A percentile compares a stretch with the other conserved stretches of the same genome.
These are phyloP conservation scores for Cinclus mexicanus DNA, from an alignment of 2,113 vertebrate genomes.

Conservation along the genomic window DNA sequence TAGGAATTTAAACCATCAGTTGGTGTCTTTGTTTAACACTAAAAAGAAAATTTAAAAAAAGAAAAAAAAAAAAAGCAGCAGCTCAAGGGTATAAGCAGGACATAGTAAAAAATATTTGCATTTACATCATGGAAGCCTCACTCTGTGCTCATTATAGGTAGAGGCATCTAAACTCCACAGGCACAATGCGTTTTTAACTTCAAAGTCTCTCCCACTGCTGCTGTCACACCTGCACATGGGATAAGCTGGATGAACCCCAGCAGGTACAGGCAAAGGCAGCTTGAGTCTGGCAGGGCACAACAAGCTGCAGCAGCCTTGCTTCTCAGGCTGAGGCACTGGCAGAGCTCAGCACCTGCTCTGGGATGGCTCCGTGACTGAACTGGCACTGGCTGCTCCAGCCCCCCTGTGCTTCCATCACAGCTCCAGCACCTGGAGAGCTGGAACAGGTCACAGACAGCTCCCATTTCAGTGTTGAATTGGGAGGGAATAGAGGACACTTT, in stretches of 20 bases:
- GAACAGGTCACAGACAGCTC: neutral
- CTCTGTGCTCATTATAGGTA: neutral
- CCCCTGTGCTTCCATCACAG: accelerated
- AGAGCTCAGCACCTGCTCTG: neutral
- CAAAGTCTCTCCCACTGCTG: neutral
- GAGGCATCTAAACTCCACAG: neutral
- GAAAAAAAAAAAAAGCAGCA: accelerated
- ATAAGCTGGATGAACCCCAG: neutral
- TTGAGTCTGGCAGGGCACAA: neutral
- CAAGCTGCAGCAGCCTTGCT: neutral
- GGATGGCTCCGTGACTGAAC: accelerated
- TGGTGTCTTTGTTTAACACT: neutral
- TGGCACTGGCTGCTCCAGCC: neutral
- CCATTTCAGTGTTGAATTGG: neutral
- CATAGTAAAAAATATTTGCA: neutral
- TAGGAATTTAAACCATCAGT: neutral
- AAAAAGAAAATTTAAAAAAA: neutral
- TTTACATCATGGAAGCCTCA: neutral
- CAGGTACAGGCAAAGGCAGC: neutral
- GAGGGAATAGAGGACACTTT: neutral
- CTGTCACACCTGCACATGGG: accelerated
- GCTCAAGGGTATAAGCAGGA: neutral
- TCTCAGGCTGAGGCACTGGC: neutral
- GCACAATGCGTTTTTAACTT: neutral
- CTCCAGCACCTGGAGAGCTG: accelerated